These are phyloP conservation scores for Epinephelus awoara DNA, from an alignment of 2,797 vertebrate species.

Conservation along the genomic window DNA sequence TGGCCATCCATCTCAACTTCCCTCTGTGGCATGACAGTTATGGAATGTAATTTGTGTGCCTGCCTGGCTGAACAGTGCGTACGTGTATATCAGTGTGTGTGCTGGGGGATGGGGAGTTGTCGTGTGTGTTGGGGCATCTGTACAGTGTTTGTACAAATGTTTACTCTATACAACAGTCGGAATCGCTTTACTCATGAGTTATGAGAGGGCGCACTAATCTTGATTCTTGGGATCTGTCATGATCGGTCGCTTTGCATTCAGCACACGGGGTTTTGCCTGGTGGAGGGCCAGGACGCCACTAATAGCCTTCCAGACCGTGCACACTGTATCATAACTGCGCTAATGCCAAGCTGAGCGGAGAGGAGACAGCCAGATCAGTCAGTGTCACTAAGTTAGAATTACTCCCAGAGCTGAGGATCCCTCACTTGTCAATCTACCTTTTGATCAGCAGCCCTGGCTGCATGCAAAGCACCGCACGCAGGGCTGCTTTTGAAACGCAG, in stretches of 20 bases:
- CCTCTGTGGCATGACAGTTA: slow-evolving; percentile 71
- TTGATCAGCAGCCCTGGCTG: slow-evolving; percentile 64
- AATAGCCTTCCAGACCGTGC: slow-evolving; percentile 45
- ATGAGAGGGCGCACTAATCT: slow-evolving; percentile 39
- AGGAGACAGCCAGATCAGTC: slow-evolving; percentile 72
- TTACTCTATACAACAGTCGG: slow-evolving; percentile 30
- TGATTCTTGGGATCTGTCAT: slow-evolving; percentile 49
- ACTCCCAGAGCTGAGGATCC: slow-evolving; percentile 65
- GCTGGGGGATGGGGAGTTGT: background rate
- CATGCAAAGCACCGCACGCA: slow-evolving; percentile 59
- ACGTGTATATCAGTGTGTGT: slow-evolving; percentile 41
- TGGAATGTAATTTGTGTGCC: slow-evolving; percentile 70
- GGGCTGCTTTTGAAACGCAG: slow-evolving; percentile 53
- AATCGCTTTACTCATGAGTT: slow-evolving; percentile 61
- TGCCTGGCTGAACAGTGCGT: slow-evolving; percentile 41
- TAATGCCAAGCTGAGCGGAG: slow-evolving; percentile 62
- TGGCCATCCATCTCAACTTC: slow-evolving; percentile 68
- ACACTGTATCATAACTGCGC: slow-evolving; percentile 62
- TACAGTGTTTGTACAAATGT: slow-evolving; percentile 52
- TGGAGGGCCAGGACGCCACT: slow-evolving; percentile 39
- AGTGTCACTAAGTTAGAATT: slow-evolving; percentile 76
- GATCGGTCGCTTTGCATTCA: slow-evolving; percentile 64
- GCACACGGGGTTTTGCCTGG: slow-evolving; percentile 15
- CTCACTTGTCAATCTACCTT: slow-evolving; percentile 70
- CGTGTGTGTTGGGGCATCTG: background rate